Base-by-base conservation (phyloP, 2,797 vertebrate genomes). In the Gephyroberyx darwinii region DNA sequence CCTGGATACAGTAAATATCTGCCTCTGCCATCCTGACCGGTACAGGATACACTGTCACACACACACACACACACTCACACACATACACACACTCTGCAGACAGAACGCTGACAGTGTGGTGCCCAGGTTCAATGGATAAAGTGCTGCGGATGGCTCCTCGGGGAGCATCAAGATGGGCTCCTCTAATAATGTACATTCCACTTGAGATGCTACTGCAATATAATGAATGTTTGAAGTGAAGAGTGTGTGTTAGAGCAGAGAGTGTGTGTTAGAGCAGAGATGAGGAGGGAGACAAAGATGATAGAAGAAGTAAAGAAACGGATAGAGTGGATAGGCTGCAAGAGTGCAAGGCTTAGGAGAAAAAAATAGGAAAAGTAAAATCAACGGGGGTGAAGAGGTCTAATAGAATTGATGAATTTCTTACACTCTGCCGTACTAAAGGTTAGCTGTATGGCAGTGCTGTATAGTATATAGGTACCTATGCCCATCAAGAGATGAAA, bases 101-200 rank as follows among this genome's bases (percentile, higher is more conserved):
- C 82, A 83, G 68, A 86, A 65, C 73, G 80, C 85, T 84, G 86
- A 87, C 83, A 66, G 47, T 10, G 68, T 65, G 55, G 55, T 74
- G 39, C 74, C 69, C 70, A 52, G 70, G 82, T 80, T 86, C 56
- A 67, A 7, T 52, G 26, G 56, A 69, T 26, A 81, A 90, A 90
- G 65, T 72, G 84, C 82, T 84, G 77, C 35, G 73, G 80, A 84
- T 47, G 87, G 81, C 78, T 87, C 87, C 85, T 80, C 37, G 0
- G 85, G 85, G 82, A 85, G 72, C 47, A 2, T 41, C 39, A 8
- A 31, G 57, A 52, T 80, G 69, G 57, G 52, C 73, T 66, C 69
- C 74, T 69, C 71, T 75, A 76, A 88, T 82, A 74, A 84, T 84
- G 65, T 58, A 65, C 65, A 59, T 74, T 80, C 75, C 74, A 56